Conservation (phyloP, 2,888 invertebrate genomes). For the Psococerastis gibbosa region DNA sequence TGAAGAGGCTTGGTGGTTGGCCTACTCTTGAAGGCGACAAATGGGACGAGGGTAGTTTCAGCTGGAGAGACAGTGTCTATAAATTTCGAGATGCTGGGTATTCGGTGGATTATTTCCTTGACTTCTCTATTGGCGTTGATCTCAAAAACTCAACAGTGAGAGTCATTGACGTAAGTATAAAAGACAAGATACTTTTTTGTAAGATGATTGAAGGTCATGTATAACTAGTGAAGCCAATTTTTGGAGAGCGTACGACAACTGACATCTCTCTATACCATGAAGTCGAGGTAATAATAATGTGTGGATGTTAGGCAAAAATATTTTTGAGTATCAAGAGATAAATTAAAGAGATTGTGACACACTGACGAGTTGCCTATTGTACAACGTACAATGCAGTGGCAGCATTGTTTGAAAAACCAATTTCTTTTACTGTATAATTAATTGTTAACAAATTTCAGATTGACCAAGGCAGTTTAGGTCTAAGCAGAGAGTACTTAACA, state of each 20-base stretch:
- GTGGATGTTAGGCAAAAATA: too few relatives aligned
- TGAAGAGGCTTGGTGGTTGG: slow-evolving; percentile 78
- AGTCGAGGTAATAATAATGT: too few relatives aligned
- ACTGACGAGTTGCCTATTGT: background rate
- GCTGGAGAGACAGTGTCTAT: slow-evolving; percentile 69
- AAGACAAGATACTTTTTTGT: too few relatives aligned
- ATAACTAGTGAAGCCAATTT: too few relatives aligned
- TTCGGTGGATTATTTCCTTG: slow-evolving; percentile 76
- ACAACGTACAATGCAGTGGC: too few relatives aligned
- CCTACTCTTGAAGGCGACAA: slow-evolving; percentile 61
- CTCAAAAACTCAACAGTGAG: slow-evolving; percentile 72
- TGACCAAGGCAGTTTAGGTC: slow-evolving; percentile 69
- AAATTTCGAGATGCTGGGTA: slow-evolving; percentile 62
- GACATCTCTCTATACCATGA: too few relatives aligned
- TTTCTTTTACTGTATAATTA: too few relatives aligned
- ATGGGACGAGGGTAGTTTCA: slow-evolving; percentile 53
- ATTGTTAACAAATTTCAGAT: slow-evolving; percentile 48
- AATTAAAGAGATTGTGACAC: background rate
- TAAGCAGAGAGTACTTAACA: slow-evolving; percentile 67
- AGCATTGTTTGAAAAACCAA: too few relatives aligned
- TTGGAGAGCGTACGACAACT: too few relatives aligned
- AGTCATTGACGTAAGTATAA: slow-evolving; percentile 68
- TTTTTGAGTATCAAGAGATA: too few relatives aligned
- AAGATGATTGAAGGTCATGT: too few relatives aligned
- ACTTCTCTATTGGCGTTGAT: slow-evolving; percentile 77